Evolutionary conservation across 2,888 invertebrate species (phyloP), one percentile per base, ranked within the genome.

Genomic region (Epinotia demarniana): DNA sequence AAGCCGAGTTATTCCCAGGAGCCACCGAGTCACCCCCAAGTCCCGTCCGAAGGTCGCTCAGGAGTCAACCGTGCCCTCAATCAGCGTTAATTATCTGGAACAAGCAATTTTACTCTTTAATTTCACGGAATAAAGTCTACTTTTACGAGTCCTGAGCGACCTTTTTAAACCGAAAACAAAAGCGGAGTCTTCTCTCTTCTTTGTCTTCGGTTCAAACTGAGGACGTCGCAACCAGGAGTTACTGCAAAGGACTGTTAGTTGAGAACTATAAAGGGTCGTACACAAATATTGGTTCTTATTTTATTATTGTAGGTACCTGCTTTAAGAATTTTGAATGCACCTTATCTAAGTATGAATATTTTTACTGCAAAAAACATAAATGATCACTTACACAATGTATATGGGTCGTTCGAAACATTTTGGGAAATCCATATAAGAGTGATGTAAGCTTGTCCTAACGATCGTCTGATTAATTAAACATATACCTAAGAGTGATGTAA

Each of bases 61-160:
- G 89, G 90, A 87, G 86, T 89, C 91, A 86, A 82, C 86, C 85
- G 85, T 81, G 87, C 90, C 91, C 90, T 93, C 92, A 93, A 87
- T 93, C 93, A 86, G 92, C 92, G 85, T 91, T 93, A 85, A 93
- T 81, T 84, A 93, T 93, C 93, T 94, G 93, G 92, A 94, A 94
- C 93, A 94, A 94, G 89, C 85, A 93, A 92, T 90, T 89, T 90
- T 86, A 90, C 89, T 90, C 85, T 90, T 92, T 89, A 91, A 88
- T 88, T 87, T 80, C 84, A 82, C 72, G 81, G 78, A 80, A 86
- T 81, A 81, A 85, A 85, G 83, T 83, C 84, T 85, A 39, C 18
- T 81, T 78, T 81, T 81, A 81, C 81, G 86, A 89, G 83, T 88
- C 92, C 92, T 93, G 93, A 94, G 93, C 93, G 93, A 93, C 92